A percentile compares a stretch with the other conserved stretches of the same genome.
phyloP scores from a whole-genome alignment of 2,888 invertebrate species.

The Chaitophorus viminalis region DNA sequence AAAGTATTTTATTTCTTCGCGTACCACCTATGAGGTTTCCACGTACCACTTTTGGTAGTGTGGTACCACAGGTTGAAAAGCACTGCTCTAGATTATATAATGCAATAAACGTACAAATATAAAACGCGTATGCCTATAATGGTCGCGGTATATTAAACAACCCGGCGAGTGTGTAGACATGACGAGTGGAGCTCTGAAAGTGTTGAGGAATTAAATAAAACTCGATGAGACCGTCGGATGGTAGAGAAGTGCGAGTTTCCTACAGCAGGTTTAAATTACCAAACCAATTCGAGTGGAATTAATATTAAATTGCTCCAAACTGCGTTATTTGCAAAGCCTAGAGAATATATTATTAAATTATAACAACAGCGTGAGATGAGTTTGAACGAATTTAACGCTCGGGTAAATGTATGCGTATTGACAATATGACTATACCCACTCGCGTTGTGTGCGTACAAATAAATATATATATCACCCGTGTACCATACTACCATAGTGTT shows the following conservation, averaged over 20 bases:
- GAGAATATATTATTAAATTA: conserved; percentile 6
- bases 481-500: neutral
- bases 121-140: no score
- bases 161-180: no score
- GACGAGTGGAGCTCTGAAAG: neutral
- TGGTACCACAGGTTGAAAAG: no score
- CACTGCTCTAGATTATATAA: no score
- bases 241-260: neutral
- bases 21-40: no score
- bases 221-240: neutral
- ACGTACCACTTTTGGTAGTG: no score
- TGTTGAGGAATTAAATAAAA: neutral
- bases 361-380: neutral
- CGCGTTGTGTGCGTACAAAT: neutral
- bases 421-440: neutral
- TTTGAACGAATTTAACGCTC: neutral
- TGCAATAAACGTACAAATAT: no score
- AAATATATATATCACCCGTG: no score
- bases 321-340: neutral
- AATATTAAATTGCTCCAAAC: neutral
- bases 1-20: no score
- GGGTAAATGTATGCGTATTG: neutral
- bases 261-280: neutral
- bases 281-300: conserved; percentile 4
- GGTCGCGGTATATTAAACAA: neutral